Base-by-base conservation (phyloP, 2,113 vertebrate species). In the Myrmecobius fasciatus region DNA sequence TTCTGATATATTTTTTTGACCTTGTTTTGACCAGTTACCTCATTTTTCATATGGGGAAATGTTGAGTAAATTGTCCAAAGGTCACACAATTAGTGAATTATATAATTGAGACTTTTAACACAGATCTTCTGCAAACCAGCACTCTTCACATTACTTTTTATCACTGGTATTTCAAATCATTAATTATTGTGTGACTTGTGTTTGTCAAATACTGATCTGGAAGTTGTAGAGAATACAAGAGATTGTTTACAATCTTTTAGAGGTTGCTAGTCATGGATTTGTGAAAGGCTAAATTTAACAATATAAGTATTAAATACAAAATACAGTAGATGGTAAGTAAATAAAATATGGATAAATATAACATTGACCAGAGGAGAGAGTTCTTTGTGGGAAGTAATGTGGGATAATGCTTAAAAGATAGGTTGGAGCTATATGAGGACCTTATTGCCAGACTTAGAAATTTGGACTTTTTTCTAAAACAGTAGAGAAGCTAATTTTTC, bases 101-200 rank as follows among this genome's bases (percentile, higher is more conserved):
- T 11, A 36, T 67, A 67, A 67, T 20, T n/a, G 60, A n/a, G 60
- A 75, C 17, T 75, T 75, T 75, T n/a, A 83, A 43, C n/a, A 0
- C n/a, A n/a, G 14, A 60, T 31, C 56, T 56, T 56, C 53, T 54
- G 53, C 28, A 26, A 31, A 31, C 28, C 28, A 67, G 60, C 31
- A 67, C 36, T 67, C 31, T 67, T 67, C 60, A 67, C 60, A 36
- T 67, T 67, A 36, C 31, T 3, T 17, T 20, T 67, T 12, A 28
- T 67, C 31, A 36, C 5, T 67, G 60, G 31, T 36, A 36, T 67
- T 67, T 36, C 60, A 67, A 6, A n/a, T 67, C 31, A 36, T 90
- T 97, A 90, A 46, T 93, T 95, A 91, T 43, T 94, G 83, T 92
- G 91, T 95, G 92, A 22, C 83, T 94, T 53, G 20, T 43, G 6